Evolutionary conservation across 2,113 vertebrate species (phyloP), one percentile per base, ranked within the genome.

Genomic region (Ivindomyrus marchei): DNA sequence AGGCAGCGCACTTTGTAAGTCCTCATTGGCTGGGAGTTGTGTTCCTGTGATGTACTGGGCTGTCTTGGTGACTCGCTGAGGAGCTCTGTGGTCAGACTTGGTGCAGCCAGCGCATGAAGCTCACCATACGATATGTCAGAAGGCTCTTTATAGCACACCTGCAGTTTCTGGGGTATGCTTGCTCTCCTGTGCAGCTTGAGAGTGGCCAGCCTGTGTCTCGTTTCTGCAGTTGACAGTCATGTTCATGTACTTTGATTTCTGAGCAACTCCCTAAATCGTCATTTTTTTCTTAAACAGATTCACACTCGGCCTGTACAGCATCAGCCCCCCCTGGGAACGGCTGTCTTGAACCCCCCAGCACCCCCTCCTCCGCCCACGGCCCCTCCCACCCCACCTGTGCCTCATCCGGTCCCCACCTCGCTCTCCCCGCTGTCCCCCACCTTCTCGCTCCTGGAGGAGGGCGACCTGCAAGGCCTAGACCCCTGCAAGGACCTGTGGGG

Each of bases 401-500:
- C 93, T 3, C 94, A 94, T 19, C 92, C 94, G 0, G 87, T 94
- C 88, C 95, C 95, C 0, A 95, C 95, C 1, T 95, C 95, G 5
- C 92, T 95, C 89, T 95, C 95, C 6, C 95, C 96, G 0, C 94
- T 96, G 39, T 96, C 95, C 0, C 96, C 96, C 77, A 95, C 96
- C n/a, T 94, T 96, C 90, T 95, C 96, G 8, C 89, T 97, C 93
- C 94, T 95, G 89, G 94, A 97, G 85, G 95, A 97, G 93, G 96
- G 96, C 1, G 97, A 97, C 88, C 94, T 97, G 17, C 97, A 95
- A 91, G 94, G 94, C 5, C 93, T 96, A 92, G 96, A 96, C 83
- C 97, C 96, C 11, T 97, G 97, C 93, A 96, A 96, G 90, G 96
- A 97, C 92, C 94, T 96, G 87, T 98, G 97, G 97, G 96, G 96